phyloP scores from a whole-genome alignment of 2,797 vertebrate genomes.

The Triplophysa yarkandensis region DNA sequence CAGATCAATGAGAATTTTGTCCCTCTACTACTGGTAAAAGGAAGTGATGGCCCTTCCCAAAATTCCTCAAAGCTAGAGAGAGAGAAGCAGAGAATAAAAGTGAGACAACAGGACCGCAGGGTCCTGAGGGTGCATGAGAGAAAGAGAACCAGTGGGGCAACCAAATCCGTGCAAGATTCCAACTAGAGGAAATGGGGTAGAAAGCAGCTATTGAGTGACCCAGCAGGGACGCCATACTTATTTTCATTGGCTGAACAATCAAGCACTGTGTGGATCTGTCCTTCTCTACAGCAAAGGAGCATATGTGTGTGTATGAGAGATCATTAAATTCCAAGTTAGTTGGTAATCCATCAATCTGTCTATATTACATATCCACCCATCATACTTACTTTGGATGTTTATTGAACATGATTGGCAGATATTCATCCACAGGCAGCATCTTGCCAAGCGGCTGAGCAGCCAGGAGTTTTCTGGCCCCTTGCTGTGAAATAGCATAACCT shows the following conservation, averaged over 20 bases:
- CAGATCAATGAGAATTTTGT: constrained; percentile 83
- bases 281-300: constrained; percentile 27
- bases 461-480: constrained; percentile 76
- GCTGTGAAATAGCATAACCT: constrained; percentile 75
- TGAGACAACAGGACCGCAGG: constrained; percentile 38
- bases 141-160: background rate
- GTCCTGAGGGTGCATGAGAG: constrained; percentile 10
- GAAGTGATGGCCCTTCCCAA: constrained; percentile 69
- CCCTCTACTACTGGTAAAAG: constrained; percentile 68
- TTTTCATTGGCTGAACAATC: constrained; percentile 71
- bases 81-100: constrained; percentile 23
- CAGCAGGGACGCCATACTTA: constrained; percentile 55
- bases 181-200: constrained; percentile 53
- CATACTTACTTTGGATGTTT: constrained; percentile 78
- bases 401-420: constrained; percentile 81
- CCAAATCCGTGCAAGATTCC: constrained; percentile 50
- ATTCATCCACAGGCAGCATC: constrained; percentile 83
- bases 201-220: constrained; percentile 69
- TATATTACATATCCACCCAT: background rate
- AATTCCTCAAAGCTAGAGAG: constrained; percentile 66
- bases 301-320: constrained; percentile 32
- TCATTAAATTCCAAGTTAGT: too few species aligned
- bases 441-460: constrained; percentile 67
- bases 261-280: constrained; percentile 62
- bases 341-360: too few species aligned